Evolutionary conservation across 92 coral and sea anemone species (phyloP), one percentile per base, ranked within the genome.

Genomic region (Meandrina meandrites): DNA sequence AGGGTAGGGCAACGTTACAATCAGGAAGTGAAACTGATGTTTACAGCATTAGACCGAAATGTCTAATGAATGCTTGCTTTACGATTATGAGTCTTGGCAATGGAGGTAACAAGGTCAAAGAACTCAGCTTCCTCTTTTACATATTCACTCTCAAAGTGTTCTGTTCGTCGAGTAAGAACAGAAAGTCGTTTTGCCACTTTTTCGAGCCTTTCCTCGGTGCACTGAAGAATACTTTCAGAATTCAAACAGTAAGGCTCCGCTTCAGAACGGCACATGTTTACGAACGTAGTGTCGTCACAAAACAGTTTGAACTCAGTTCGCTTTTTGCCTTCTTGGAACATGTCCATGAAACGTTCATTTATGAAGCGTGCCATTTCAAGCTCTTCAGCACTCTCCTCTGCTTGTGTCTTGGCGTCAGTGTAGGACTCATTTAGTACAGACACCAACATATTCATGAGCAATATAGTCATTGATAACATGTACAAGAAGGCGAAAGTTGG

Each of bases 371-470:
- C 92, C 89, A 86, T 80, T 66, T 90, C 92, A 64, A 84, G 75
- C 47, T 79, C 87, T 51, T 90, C 87, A 4, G 85, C 70, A 18
- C 78, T 74, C 67, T 86, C 83, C 42, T 81, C 84, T 12, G 68
- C 89, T 14, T 66, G 40, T 31, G 79, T 75, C 62, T 82, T 75
- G 15, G 87, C 87, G 34, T 90, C 90, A 10, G 32, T 54, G 58
- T 73, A 90, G 1, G 92, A 86, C 27, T 90, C 90, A 81, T 90
- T 90, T 3, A 90, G 79, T 19, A 90, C 84, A 21, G 85, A 88
- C 11, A 90, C 73, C 18, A 90, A 54, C 83, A 90, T 80, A 56
- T 90, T 90, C 51, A 81, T 81, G 5, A 90, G 84, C 40, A 90
- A 27, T 34, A 87, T 1, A 32, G 86, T 72, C 81, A 64, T 87